Conservation (phyloP, 2,888 invertebrate genomes). For the Drosophila pseudotakahashii region DNA sequence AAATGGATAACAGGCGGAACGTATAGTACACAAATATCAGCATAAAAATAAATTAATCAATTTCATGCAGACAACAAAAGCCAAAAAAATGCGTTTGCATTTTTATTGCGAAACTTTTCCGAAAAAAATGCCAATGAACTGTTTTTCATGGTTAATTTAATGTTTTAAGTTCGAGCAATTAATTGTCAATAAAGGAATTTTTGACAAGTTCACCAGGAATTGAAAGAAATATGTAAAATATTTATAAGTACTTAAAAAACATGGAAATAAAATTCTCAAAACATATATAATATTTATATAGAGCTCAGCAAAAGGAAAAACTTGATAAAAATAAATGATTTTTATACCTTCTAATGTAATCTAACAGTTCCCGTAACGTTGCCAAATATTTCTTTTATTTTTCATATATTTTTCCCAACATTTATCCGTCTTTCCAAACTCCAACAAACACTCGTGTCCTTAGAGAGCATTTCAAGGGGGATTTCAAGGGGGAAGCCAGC, state of each 20-base stretch:
- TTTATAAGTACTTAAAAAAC: no score
- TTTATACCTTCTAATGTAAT: not conserved
- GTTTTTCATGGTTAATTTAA: slow-evolving; percentile 9
- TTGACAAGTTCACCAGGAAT: not conserved
- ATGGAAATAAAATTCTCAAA: no score
- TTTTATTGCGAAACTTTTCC: slow-evolving; percentile 34
- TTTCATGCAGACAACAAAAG: slow-evolving; percentile 43
- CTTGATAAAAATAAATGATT: not conserved
- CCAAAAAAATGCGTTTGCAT: slow-evolving; percentile 23
- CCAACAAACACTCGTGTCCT: slow-evolving; percentile 18
- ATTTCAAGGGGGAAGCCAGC: slow-evolving; percentile 27
- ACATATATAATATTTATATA: no score
- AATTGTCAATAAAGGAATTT: not conserved
- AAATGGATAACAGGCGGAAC: slow-evolving; percentile 36
- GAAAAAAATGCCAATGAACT: slow-evolving; percentile 32
- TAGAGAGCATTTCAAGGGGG: slow-evolving; percentile 28
- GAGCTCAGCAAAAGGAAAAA: not conserved
- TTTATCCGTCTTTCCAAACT: not conserved
- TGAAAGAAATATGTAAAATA: no score
- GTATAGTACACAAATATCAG: slow-evolving; percentile 13
- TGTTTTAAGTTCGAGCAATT: slow-evolving; percentile 9
- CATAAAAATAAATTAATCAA: slow-evolving; percentile 43
- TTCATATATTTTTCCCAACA: not conserved
- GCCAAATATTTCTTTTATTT: slow-evolving; percentile 1
- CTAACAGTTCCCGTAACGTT: not conserved